Conservation (phyloP, 1,140 invertebrate genomes). For the Physella acuta region DNA sequence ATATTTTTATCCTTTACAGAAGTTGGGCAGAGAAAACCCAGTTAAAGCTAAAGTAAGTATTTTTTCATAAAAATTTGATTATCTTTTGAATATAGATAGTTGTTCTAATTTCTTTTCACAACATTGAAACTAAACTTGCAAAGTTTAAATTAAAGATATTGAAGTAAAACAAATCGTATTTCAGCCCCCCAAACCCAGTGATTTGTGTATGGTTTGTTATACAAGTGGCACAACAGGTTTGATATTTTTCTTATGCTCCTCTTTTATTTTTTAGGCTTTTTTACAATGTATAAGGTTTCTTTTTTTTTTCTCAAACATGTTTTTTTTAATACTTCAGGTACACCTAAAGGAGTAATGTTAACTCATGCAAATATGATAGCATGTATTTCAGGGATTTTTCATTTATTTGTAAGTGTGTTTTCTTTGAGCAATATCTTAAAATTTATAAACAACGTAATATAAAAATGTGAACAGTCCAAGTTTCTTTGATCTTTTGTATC, state of each 20-base stretch:
- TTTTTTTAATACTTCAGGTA: not conserved
- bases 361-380: constrained; percentile 3
- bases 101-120: not conserved
- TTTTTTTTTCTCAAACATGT: not conserved
- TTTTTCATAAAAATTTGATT: not conserved
- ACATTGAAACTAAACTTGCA: not conserved
- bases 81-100: not conserved
- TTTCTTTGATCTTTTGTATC: too few relatives aligned
- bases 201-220: constrained; percentile 93
- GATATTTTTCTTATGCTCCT: not conserved
- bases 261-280: too few relatives aligned
- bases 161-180: not conserved
- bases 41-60: constrained; percentile 38
- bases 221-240: constrained; percentile 94
- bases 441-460: not conserved
- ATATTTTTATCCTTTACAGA: constrained; percentile 33
- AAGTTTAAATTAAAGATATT: not conserved
- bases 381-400: not conserved
- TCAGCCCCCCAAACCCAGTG: constrained; percentile 80
- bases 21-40: constrained; percentile 44
- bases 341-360: constrained; percentile 14
- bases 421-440: not conserved
- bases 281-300: too few relatives aligned
- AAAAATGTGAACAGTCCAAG: too few relatives aligned
- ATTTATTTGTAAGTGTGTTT: not conserved